Conservation (phyloP, 2,797 vertebrate genomes). For the Notolepis coatsorum region DNA sequence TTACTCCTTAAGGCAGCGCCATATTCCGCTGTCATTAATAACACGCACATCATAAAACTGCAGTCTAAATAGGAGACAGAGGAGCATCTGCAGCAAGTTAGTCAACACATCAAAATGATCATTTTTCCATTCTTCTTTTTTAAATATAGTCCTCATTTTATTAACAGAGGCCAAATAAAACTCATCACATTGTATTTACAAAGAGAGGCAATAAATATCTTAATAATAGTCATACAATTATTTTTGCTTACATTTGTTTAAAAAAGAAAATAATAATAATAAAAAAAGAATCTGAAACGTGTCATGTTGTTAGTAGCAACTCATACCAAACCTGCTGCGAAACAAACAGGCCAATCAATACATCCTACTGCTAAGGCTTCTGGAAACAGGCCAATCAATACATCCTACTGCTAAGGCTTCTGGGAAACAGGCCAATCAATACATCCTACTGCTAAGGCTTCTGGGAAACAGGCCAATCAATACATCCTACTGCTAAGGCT, state of each 20-base stretch:
- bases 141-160: constrained; percentile 89
- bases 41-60: constrained; percentile 19
- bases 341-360: constrained; percentile 70
- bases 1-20: constrained; percentile 44
- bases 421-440: too few species aligned
- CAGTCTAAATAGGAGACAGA: constrained; percentile 5
- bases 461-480: too few species aligned
- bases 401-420: too few species aligned
- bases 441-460: too few species aligned
- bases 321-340: constrained; percentile 72
- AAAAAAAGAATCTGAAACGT: constrained; percentile 76
- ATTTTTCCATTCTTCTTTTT: constrained; percentile 51
- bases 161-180: constrained; percentile 89
- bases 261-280: constrained; percentile 48
- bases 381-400: neutral
- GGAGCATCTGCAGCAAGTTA: constrained; percentile 13
- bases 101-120: constrained; percentile 54
- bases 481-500: too few species aligned
- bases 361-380: constrained; percentile 66
- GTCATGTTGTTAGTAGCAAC: constrained; percentile 87
- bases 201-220: constrained; percentile 90
- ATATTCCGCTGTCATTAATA: constrained; percentile 7
- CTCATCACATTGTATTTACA: constrained; percentile 89
- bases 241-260: constrained; percentile 85
- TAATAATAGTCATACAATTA: constrained; percentile 90